Evolutionary conservation across 2,113 vertebrate species (phyloP).

Genomic region (Tyto alba): DNA sequence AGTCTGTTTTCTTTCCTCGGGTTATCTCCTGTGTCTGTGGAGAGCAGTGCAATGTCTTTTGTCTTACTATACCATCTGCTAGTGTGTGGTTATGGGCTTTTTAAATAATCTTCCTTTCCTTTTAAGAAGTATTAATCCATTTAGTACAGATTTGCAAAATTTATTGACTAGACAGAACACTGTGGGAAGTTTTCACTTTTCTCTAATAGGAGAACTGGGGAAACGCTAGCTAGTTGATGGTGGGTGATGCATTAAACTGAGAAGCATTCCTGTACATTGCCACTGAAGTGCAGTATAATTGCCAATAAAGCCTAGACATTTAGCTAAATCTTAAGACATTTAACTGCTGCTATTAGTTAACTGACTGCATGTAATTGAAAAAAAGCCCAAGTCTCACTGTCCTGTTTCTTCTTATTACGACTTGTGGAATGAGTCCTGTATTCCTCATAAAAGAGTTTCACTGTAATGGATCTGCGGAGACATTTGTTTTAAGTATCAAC

Average conservation of each 20-base stretch:
- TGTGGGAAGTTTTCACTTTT: slow-evolving; percentile 20
- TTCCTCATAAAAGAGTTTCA: background rate
- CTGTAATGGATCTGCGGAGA: background rate
- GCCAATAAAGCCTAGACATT: slow-evolving; percentile 2
- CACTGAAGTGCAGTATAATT: background rate
- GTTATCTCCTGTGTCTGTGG: background rate
- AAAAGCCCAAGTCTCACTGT: background rate
- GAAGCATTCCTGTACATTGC: background rate
- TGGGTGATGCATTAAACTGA: background rate
- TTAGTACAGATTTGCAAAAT: background rate
- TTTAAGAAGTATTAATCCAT: slow-evolving; percentile 20
- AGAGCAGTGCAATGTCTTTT: background rate
- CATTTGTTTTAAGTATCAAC: background rate
- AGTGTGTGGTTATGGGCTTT: background rate
- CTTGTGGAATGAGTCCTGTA: background rate
- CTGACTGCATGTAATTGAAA: background rate
- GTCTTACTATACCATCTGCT: background rate
- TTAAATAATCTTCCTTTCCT: background rate
- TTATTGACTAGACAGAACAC: background rate
- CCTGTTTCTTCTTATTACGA: background rate
- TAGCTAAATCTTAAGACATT: background rate
- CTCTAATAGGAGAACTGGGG: background rate
- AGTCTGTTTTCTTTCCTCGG: background rate
- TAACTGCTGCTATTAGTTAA: slow-evolving; percentile 10
- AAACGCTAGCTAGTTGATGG: background rate